Evolutionary conservation across 2,888 invertebrate species (phyloP), one percentile per base, ranked within the genome.

Genomic region (Aplocera efformata): DNA sequence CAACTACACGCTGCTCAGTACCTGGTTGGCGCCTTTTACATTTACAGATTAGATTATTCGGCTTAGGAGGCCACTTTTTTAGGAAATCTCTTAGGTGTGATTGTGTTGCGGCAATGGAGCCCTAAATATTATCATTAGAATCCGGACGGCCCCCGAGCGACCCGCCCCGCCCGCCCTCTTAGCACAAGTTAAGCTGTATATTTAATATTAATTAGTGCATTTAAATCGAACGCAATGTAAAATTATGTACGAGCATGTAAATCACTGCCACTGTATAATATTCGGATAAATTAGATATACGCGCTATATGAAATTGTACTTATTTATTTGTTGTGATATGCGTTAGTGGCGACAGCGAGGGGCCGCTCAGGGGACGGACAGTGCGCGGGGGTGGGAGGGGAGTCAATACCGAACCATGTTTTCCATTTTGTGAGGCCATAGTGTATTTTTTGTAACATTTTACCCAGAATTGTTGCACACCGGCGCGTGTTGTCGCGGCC

Each of bases 241-340:
- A 72, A 67, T 69, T 69, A 67, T 71, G 67, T 69, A 64, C 62
- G 68, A 63, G 71, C 67, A 67, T 72, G 72, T 71, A 67, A 67
- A 69, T 72, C 76, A 78, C 80, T 78, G 79, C 81, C 79, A 74
- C 67, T 69, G 71, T 73, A 71, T 63, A 67, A 67, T 76, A 69
- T 69, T 64, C 59, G 67, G 69, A 69, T 67, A 61, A 57, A 60
- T 67, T 67, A 59, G 68, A 56, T 62, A 58, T 64, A 60, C 49
- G 56, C 50, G 62, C 53, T 60, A 58, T 67, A 70, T 66, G 13
- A 64, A 71, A 72, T 71, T 68, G 78, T 79, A 79, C 73, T 80
- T 79, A 79, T 76, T 79, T 72, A 73, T 77, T 70, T 42, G 58
- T 67, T 72, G 70, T 71, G 66, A 72, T 72, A 69, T 59, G 51